These are phyloP conservation scores for Sphaeridia pumilis DNA, from an alignment of 2,888 invertebrate species.

Conservation along the genomic window DNA sequence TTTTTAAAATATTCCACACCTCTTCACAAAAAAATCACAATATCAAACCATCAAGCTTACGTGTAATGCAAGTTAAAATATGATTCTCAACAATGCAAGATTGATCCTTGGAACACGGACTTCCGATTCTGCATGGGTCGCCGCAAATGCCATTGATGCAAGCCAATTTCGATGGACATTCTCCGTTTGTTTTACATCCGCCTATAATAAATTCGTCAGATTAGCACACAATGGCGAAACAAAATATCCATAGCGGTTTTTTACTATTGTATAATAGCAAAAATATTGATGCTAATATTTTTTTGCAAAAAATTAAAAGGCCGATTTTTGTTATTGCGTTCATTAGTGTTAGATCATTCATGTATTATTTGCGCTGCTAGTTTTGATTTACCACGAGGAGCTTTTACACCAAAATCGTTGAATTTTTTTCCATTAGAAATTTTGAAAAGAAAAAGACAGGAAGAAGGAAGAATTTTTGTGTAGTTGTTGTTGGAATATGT, in stretches of 20 bases:
- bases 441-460: not conserved
- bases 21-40: not conserved
- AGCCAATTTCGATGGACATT: constrained; percentile 66
- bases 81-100: constrained; percentile 54
- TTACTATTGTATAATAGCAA: not conserved
- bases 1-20: not conserved
- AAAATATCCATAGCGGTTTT: not conserved
- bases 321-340: not conserved
- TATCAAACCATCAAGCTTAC: constrained; percentile 12
- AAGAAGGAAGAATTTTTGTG: not conserved
- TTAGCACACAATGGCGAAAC: not conserved
- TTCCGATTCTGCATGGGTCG: constrained; percentile 64
- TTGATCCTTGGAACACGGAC: constrained; percentile 68
- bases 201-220: constrained; percentile 4
- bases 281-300: not conserved
- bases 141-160: constrained; percentile 57
- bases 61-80: constrained; percentile 24
- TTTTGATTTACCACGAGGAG: not conserved
- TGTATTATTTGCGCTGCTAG: not conserved
- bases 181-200: constrained; percentile 60
- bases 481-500: not conserved
- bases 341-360: not conserved
- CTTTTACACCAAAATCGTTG: not conserved
- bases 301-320: not conserved
- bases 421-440: not conserved